These are phyloP conservation scores for Vimba vimba DNA, from an alignment of 2,113 vertebrate species.

Conservation along the genomic window DNA sequence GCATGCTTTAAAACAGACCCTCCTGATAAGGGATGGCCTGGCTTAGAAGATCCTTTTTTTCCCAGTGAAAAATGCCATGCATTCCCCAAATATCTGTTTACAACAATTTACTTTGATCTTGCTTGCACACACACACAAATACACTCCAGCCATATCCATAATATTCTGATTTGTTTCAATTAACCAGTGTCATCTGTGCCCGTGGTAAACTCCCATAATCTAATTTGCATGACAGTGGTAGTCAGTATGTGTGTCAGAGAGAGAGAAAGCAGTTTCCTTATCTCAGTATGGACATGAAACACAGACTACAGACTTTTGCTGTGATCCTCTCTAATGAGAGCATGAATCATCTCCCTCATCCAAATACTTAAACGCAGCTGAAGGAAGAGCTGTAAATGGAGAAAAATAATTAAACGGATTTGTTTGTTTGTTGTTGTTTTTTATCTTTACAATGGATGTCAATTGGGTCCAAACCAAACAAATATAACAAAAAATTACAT, in stretches of 20 bases:
- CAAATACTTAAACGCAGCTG: slow-evolving; percentile 10
- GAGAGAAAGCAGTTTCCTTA: slow-evolving; percentile 8
- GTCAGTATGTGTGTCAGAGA: neutral
- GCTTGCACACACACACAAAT: neutral
- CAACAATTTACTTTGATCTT: neutral
- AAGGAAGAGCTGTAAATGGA: neutral
- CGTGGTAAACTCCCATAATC: neutral
- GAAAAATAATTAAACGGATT: neutral
- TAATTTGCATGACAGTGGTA: slow-evolving; percentile 7
- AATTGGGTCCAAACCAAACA: too few species aligned
- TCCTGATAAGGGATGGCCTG: slow-evolving; percentile 40
- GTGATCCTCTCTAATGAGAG: slow-evolving; percentile 44
- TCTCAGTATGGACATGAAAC: slow-evolving; percentile 13
- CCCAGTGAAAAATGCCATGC: slow-evolving; percentile 21
- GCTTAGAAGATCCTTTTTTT: slow-evolving; percentile 18
- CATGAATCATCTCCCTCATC: slow-evolving; percentile 6
- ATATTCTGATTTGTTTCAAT: slow-evolving; percentile 36
- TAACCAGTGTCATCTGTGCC: slow-evolving; percentile 3
- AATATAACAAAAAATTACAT: too few species aligned
- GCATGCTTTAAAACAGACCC: slow-evolving; percentile 33
- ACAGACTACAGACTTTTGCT: slow-evolving; percentile 20
- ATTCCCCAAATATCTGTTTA: slow-evolving; percentile 46
- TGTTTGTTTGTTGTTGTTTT: neutral
- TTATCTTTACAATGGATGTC: too few species aligned
- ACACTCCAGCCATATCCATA: neutral